Evolutionary conservation across 2,113 vertebrate species (phyloP), one percentile per base, ranked within the genome.

Genomic region (Misgurnus anguillicaudatus): DNA sequence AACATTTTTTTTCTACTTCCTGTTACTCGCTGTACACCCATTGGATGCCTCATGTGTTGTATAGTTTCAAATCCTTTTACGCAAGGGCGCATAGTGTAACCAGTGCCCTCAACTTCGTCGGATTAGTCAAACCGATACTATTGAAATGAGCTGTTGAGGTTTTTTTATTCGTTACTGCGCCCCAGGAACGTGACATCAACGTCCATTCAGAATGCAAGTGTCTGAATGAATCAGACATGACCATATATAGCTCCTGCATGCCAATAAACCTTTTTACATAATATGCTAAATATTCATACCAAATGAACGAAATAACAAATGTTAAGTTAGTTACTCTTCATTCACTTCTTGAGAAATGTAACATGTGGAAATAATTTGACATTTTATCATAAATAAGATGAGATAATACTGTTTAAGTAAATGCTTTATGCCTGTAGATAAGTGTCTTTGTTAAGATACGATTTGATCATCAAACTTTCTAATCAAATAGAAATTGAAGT

Each of bases 81-180:
- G 4, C 11, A 1, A 10, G 10, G 3, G 5, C 13, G n/a, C 9
- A 57, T 4, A n/a, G 58, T 48, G 48, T 58, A 69, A 77, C 66
- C 57, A 38, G 17, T 14, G 21, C 41, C 47, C 38, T 81, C 17
- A 57, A 31, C 42, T 65, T 66, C 48, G 48, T 65, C 67, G 41
- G 13, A 21, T 77, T 39, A 82, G n/a, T 80, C 24, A 85, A 80
- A 85, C 68, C 21, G 78, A 83, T 83, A 85, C 84, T 82, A 84
- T 63, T 74, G 64, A 77, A 58, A 85, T 85, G 74, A 82, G 74
- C 17, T 73, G 17, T 67, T 71, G 77, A 42, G 81, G 71, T 76
- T 70, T 75, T 36, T 13, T 31, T 1, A 47, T 57, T 36, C 71
- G 42, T 64, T 73, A 17, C 9, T n/a, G 9, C 3, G 16, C n/a